These are phyloP conservation scores for Ips nitidus DNA, from an alignment of 1,140 invertebrate genomes.

Conservation along the genomic window DNA sequence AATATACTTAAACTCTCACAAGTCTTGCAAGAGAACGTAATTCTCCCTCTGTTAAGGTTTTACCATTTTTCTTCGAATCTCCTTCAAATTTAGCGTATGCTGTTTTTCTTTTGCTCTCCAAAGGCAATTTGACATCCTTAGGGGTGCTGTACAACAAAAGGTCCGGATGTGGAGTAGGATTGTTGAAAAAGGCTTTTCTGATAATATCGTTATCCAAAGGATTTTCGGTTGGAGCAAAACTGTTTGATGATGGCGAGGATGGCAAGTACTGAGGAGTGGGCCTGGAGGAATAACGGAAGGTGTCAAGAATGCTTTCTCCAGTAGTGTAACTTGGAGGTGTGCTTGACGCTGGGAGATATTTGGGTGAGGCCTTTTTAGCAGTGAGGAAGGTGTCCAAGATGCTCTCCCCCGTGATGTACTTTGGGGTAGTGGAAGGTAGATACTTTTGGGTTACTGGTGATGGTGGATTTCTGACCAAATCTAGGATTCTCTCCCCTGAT, in stretches of 20 bases:
- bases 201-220: slow-evolving; percentile 20
- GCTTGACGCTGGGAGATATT: slow-evolving; percentile 21
- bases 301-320: slow-evolving; percentile 25
- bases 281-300: slow-evolving; percentile 14
- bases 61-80: no score
- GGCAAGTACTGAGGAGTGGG: slow-evolving; percentile 26
- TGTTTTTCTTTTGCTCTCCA: no score
- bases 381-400: slow-evolving; percentile 20
- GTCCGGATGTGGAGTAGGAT: slow-evolving; percentile 33
- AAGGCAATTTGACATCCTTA: slow-evolving; percentile 1
- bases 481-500: slow-evolving; percentile 24
- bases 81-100: no score
- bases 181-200: slow-evolving; percentile 27
- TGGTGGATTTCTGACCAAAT: neutral
- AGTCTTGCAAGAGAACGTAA: no score
- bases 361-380: slow-evolving; percentile 9
- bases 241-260: neutral
- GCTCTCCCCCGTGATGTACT: slow-evolving; percentile 24
- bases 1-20: no score
- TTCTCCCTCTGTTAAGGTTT: no score
- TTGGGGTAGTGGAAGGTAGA: slow-evolving; percentile 8
- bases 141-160: slow-evolving; percentile 27
- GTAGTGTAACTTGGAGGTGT: slow-evolving; percentile 9
- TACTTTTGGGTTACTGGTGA: slow-evolving; percentile 20
- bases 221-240: slow-evolving; percentile 9